A percentile compares a stretch with the other conserved stretches of the same genome.
These are phyloP conservation scores for Dioctria rufipes DNA, from an alignment of 2,888 invertebrate genomes.

Conservation along the genomic window DNA sequence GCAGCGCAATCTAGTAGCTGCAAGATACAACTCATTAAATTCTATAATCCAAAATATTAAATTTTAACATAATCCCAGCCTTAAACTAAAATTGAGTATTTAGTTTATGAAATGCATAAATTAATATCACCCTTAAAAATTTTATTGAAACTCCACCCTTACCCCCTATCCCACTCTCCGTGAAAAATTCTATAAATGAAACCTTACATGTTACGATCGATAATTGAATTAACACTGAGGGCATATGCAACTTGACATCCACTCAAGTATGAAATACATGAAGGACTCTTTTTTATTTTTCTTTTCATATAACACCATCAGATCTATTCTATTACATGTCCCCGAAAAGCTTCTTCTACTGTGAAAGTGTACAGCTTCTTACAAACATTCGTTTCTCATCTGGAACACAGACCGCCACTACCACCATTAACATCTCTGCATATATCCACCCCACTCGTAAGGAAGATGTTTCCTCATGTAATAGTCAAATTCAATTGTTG, in stretches of 20 bases:
- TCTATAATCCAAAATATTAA: too few relatives aligned
- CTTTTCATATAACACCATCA: background rate
- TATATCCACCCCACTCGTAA: background rate
- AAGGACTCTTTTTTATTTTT: constrained; percentile 12
- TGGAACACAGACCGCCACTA: too few relatives aligned
- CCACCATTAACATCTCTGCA: too few relatives aligned
- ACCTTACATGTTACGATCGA: background rate
- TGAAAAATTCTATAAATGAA: constrained; percentile 11
- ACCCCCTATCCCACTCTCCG: background rate
- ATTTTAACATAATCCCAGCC: too few relatives aligned
- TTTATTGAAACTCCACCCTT: background rate
- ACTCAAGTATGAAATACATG: constrained; percentile 32
- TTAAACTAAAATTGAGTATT: too few relatives aligned
- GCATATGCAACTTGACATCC: constrained; percentile 53
- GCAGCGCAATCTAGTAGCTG: too few relatives aligned
- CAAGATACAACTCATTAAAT: too few relatives aligned
- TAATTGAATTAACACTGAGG: constrained; percentile 53
- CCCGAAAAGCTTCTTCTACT: constrained; percentile 1
- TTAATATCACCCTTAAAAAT: too few relatives aligned
- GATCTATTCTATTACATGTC: constrained; percentile 6
- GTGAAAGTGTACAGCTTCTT: constrained; percentile 17
- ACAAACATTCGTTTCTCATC: too few relatives aligned
- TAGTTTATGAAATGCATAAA: too few relatives aligned
- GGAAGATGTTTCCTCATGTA: constrained; percentile 33
- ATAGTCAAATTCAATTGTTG: constrained; percentile 49